These are phyloP conservation scores for Archilochus colubris DNA, from an alignment of 2,113 vertebrate species.

Conservation along the genomic window DNA sequence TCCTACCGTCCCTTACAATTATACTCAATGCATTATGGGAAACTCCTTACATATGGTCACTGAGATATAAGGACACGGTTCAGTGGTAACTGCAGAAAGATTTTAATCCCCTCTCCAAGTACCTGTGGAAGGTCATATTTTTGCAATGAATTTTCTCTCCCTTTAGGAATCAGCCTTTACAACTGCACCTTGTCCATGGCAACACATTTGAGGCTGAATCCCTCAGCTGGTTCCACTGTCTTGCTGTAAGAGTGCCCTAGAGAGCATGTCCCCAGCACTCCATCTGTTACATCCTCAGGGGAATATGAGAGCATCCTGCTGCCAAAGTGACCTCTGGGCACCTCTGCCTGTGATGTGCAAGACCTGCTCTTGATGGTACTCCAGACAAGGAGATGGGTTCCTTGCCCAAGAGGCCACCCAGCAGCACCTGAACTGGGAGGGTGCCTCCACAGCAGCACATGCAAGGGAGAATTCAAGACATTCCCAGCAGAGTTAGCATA, in stretches of 20 bases:
- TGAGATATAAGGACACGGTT: not conserved
- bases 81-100: not conserved
- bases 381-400: not conserved
- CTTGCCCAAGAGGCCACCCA: not conserved
- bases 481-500: not conserved
- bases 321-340: not conserved
- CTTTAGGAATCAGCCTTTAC: not conserved
- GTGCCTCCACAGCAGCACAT: not conserved
- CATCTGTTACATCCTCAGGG: slow-evolving; percentile 34
- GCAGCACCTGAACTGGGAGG: not conserved
- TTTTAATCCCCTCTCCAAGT: not conserved
- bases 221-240: not conserved
- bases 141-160: not conserved
- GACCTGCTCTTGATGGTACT: slow-evolving; percentile 31
- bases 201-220: slow-evolving; percentile 5
- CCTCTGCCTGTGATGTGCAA: not conserved
- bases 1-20: not conserved
- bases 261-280: not conserved
- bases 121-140: not conserved
- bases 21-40: not conserved
- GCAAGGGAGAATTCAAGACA: not conserved
- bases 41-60: not conserved
- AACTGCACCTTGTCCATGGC: not conserved
- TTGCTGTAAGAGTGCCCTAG: not conserved
- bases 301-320: not conserved